These are phyloP conservation scores for Zaprionus obscuricornis DNA, from an alignment of 2,888 invertebrate genomes.

Conservation along the genomic window DNA sequence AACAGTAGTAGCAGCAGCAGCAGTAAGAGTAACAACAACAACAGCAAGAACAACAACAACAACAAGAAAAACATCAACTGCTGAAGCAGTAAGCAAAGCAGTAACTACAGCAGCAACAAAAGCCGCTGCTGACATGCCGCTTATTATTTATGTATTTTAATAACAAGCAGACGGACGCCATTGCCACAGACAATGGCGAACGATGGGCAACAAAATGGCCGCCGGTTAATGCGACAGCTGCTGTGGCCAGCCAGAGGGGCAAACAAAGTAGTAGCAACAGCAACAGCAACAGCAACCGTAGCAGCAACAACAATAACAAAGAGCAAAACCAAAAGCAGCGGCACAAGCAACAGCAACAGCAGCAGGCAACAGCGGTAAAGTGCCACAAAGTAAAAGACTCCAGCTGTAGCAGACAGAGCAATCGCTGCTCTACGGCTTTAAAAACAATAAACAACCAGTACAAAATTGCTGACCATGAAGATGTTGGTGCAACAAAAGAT, in stretches of 20 bases:
- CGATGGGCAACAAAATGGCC: conserved; percentile 73
- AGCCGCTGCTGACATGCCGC: conserved; percentile 80
- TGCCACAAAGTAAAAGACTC: conserved; percentile 23
- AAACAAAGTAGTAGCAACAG: conserved; percentile 6
- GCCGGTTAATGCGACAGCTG: conserved; percentile 79
- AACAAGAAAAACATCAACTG: background rate
- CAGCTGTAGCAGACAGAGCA: conserved; percentile 39
- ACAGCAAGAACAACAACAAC: background rate
- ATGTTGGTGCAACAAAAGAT: background rate
- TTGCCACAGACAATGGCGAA: conserved; percentile 72
- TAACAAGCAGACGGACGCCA: conserved; percentile 68
- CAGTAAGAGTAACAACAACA: background rate
- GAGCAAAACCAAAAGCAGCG: background rate
- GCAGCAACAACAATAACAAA: background rate
- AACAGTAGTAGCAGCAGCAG: conserved; percentile 26
- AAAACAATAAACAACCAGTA: conserved; percentile 57
- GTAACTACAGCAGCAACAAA: conserved; percentile 61
- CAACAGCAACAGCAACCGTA: background rate
- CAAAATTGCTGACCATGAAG: background rate
- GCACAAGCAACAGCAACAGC: conserved; percentile 13
- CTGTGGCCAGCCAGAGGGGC: conserved; percentile 46
- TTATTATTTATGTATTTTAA: conserved; percentile 79
- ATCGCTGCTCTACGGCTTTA: conserved; percentile 38
- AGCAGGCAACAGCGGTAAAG: too few relatives aligned
- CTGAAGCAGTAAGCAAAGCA: conserved; percentile 27